phyloP scores from a whole-genome alignment of 2,888 invertebrate species.

The Omphaloscelis lunosa region DNA sequence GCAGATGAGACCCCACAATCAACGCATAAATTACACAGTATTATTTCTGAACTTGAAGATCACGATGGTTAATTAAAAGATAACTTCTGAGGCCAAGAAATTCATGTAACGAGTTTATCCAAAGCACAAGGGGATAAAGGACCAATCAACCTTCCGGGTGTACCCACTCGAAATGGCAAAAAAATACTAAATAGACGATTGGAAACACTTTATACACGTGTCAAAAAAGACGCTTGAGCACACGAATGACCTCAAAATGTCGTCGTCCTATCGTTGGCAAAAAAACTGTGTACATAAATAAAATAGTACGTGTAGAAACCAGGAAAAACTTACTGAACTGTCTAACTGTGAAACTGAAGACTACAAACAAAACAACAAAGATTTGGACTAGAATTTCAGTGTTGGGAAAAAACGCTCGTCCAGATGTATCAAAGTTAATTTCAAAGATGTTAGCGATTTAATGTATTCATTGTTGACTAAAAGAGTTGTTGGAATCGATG shows the following conservation, averaged over 20 bases:
- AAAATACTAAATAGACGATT: slow-evolving; percentile 33
- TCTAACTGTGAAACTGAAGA: slow-evolving; percentile 58
- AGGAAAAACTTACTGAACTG: slow-evolving; percentile 55
- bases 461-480: slow-evolving; percentile 27
- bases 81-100: slow-evolving; percentile 23
- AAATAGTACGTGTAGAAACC: slow-evolving; percentile 60
- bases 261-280: slow-evolving; percentile 65
- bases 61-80: slow-evolving; percentile 34
- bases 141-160: slow-evolving; percentile 18
- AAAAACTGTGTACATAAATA: slow-evolving; percentile 67
- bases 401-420: slow-evolving; percentile 26
- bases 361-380: slow-evolving; percentile 49
- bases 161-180: not conserved
- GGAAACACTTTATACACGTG: slow-evolving; percentile 60
- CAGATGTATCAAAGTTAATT: slow-evolving; percentile 40
- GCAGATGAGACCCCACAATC: slow-evolving; percentile 23
- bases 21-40: slow-evolving; percentile 35
- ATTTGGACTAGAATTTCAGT: slow-evolving; percentile 34
- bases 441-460: slow-evolving; percentile 41
- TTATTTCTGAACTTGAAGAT: slow-evolving; percentile 34
- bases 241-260: slow-evolving; percentile 68
- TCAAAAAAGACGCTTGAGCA: slow-evolving; percentile 45
- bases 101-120: not conserved
- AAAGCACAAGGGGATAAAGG: slow-evolving; percentile 25
- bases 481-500: slow-evolving; percentile 25